Evolutionary conservation across 2,113 vertebrate genomes (phyloP), one percentile per base, ranked within the genome.

Genomic region (Conger conger): DNA sequence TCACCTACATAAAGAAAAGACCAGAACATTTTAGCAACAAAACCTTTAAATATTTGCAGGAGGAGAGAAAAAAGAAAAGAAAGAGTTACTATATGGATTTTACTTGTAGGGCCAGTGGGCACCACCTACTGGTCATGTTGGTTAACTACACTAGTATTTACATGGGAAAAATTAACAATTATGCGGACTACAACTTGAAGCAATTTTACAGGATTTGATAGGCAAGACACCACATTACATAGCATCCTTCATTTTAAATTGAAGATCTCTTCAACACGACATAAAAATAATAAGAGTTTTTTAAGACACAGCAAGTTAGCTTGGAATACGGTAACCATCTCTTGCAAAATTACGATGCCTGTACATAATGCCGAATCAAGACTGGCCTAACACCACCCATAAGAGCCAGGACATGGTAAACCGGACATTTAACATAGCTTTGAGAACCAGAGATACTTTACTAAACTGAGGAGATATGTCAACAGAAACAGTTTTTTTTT

Each of bases 1-100:
- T 81, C 35, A 86, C 84, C 84, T 86, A 20, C 16, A 50, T 4
- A 38, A 54, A 0, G 73, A 57, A 68, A n/a, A 11, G 30, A 40
- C 0, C 0, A 0, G n/a, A 63, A 63, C 4, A 63, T 63, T 63
- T 7, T 27, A 63, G 23, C 57, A 27, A 6, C 57, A 23, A 63
- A 63, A 63, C 23, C 6, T 63, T 63, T 9, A 6, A 27, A 63
- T 27, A 50, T 23, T 23, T 63, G 57, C 8, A 27, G 45, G 45
- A 60, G 23, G 9, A 60, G 18, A 63, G 57, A 63, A 63, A 63
- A 5, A 27, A 8, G 57, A n/a, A n/a, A n/a, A n/a, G n/a, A n/a
- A n/a, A n/a, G n/a, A n/a, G n/a, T n/a, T n/a, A n/a, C n/a, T n/a
- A n/a, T n/a, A n/a, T n/a, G n/a, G n/a, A n/a, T n/a, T n/a, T n/a